Evolutionary conservation across 2,888 invertebrate genomes (phyloP), one percentile per base, ranked within the genome.

Genomic region (Alcis repandata): DNA sequence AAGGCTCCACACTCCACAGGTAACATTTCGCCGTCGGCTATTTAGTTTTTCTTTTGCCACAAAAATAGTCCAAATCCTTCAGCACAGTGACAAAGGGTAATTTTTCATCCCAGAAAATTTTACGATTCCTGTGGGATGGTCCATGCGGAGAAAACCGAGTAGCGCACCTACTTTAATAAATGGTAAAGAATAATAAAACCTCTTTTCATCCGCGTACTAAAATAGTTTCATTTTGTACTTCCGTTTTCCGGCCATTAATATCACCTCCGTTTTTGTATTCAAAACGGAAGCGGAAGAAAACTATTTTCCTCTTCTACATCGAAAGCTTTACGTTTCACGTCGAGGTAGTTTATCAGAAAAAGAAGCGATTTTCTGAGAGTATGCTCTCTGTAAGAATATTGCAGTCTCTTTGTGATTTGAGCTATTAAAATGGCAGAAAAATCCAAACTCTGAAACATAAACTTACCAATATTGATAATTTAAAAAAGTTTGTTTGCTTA

Each of bases 211-310:
- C 9, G n/a, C 41, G 27, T n/a, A 22, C 15, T 13, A 59, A 32
- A 19, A 51, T 32, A 59, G 27, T 54, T 62, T 22, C 36, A 49
- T 56, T 48, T 56, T 40, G 27, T 41, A 46, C 57, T 63, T 67
- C 62, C 68, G 64, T 65, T 68, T 53, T 46, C 68, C 65, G 60
- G 67, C 67, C 72, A 70, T 72, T 72, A 72, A 68, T 67, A 65
- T 70, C 65, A 63, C 59, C 53, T 65, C 59, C 67, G 67, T 67
- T 68, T 71, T 69, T 72, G 65, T 72, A 70, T 72, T 70, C 68
- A 72, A 70, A 70, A 67, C 62, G 68, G 46, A 56, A 36, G 27
- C 64, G 56, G 64, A 59, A 56, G 19, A 56, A 58, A 59, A 59
- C 67, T 64, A 64, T 71, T 71, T 70, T 64, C 59, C 54, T 64